phyloP scores from a whole-genome alignment of 2,113 vertebrate genomes.

The Perognathus longimembris region DNA sequence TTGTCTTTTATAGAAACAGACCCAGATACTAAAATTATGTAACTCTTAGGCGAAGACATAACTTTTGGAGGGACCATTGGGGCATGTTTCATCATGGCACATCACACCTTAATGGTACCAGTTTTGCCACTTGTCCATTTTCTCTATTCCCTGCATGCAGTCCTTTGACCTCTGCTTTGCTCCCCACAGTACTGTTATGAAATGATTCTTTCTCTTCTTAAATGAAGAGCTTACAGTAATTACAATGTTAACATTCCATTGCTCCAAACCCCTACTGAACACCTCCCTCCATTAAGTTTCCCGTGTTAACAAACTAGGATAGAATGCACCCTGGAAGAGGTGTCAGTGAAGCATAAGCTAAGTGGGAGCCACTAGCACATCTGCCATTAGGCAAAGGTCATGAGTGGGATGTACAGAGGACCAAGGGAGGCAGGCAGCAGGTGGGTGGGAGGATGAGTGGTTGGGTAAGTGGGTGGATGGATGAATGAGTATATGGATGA shows the following conservation, averaged over 20 bases:
- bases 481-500: neutral
- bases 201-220: slow-evolving; percentile 31
- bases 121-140: neutral
- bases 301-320: neutral
- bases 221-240: slow-evolving; percentile 4
- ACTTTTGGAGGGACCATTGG: neutral
- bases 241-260: slow-evolving; percentile 28
- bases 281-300: neutral
- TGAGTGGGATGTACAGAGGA: neutral
- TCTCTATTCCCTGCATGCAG: neutral
- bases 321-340: neutral
- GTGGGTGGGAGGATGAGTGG: neutral
- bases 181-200: neutral
- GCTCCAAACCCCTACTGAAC: neutral
- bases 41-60: neutral
- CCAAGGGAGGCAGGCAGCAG: neutral
- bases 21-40: neutral
- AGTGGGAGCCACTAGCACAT: neutral
- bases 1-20: slow-evolving; percentile 21
- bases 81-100: neutral
- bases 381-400: neutral
- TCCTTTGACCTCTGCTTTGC: neutral
- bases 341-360: neutral
- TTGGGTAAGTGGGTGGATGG: too few relatives aligned
- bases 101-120: neutral